Evolutionary conservation across 2,113 vertebrate genomes (phyloP), one percentile per base, ranked within the genome.

Genomic region (Dascyllus trimaculatus): DNA sequence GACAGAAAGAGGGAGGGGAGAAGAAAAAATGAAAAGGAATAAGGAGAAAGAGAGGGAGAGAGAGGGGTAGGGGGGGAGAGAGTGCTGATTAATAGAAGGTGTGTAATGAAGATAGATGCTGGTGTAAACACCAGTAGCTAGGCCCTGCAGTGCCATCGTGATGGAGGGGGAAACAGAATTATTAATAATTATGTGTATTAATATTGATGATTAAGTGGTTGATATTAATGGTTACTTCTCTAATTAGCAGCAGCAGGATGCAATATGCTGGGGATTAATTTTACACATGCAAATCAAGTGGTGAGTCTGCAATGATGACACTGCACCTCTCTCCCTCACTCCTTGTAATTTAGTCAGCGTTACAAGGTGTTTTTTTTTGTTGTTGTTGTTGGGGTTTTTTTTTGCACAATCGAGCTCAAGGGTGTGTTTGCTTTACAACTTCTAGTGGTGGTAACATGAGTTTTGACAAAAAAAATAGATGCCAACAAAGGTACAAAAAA

Each of bases 161-260:
- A 84, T 72, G 61, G 68, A 60, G 64, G 24, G 81, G 83, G 59
- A 74, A 81, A 75, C 58, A 71, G 70, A 91, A 92, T 91, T 88
- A 90, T 88, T 90, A 90, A 87, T 93, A 93, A 93, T 94, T 71
- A 80, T 71, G 72, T 69, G 67, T 82, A 93, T 92, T 89, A 93
- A 92, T 93, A 94, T 89, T 85, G 68, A 93, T 92, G 90, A 95
- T 92, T 90, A 89, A 91, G 90, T 62, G 64, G 66, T 73, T 87
- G 80, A 85, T 90, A 90, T 89, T 91, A 90, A 91, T 88, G 89
- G 88, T 90, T 87, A 89, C 84, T 85, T 79, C 76, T 80, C 69
- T 94, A 93, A 94, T 93, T 90, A 90, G 80, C 86, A 89, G 86
- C 78, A 87, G 84, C 82, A 54, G 86, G 84, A 91, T 24, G 78